A percentile compares a stretch with the other conserved stretches of the same genome.
These are phyloP conservation scores for Artemia sinica DNA, from an alignment of 2,888 invertebrate species.

Conservation along the genomic window DNA sequence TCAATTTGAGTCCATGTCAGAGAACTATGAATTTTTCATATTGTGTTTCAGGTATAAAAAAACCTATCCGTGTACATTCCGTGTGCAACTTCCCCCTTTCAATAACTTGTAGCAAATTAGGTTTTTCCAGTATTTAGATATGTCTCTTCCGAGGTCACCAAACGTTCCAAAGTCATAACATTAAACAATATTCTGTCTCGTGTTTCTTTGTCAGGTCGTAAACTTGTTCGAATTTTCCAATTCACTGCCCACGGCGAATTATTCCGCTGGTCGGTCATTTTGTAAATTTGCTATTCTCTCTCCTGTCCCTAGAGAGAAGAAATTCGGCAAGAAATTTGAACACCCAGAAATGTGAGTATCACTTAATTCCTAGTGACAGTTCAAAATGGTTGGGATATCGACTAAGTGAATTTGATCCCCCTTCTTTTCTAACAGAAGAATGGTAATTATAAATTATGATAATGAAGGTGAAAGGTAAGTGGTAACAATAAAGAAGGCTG, in stretches of 20 bases:
- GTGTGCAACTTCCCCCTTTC: too few species aligned
- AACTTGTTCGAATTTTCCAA: neutral
- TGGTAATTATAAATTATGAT: constrained; percentile 11
- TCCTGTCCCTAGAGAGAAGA: neutral
- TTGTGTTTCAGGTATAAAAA: too few species aligned
- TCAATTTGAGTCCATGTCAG: too few species aligned
- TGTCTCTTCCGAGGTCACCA: too few species aligned
- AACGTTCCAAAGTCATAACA: too few species aligned
- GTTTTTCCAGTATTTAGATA: too few species aligned
- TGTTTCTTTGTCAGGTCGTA: neutral
- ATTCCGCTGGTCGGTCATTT: constrained; percentile 8
- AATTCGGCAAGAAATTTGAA: constrained; percentile 12
- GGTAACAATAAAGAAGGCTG: constrained; percentile 4
- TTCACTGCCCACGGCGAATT: neutral
- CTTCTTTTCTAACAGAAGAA: neutral
- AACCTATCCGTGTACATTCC: too few species aligned
- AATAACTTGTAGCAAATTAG: too few species aligned
- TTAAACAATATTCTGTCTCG: too few species aligned
- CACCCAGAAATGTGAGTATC: neutral
- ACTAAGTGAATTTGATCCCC: neutral
- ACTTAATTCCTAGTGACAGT: constrained; percentile 10
- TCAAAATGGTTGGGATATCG: neutral
- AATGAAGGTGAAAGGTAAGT: constrained; percentile 3
- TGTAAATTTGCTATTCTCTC: neutral
- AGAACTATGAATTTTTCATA: too few species aligned